Conservation (phyloP, 1,140 invertebrate genomes). For the Penaeus chinensis region DNA sequence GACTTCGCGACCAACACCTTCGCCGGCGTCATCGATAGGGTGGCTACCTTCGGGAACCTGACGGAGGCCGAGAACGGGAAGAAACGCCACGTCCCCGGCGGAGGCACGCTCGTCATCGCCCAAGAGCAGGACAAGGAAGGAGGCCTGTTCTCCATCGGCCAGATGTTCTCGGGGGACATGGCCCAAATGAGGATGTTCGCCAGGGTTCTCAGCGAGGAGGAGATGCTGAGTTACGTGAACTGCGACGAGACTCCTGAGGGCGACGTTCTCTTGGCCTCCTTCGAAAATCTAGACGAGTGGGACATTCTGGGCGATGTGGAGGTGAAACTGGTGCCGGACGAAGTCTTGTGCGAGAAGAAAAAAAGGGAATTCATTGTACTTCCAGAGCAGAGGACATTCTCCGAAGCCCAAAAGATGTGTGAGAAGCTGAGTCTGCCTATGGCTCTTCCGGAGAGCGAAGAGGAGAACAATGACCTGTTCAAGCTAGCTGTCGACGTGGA, state of each 20-base stretch:
- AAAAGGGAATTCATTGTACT: constrained; percentile 18
- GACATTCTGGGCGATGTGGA: background rate
- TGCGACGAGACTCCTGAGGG: constrained; percentile 2
- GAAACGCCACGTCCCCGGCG: background rate
- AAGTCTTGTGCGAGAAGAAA: background rate
- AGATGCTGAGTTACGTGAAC: background rate
- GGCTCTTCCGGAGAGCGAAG: constrained; percentile 25
- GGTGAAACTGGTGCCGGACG: background rate
- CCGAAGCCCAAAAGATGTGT: constrained; percentile 29
- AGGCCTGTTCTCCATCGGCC: constrained; percentile 7
- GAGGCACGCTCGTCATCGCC: constrained; percentile 29
- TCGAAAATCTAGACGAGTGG: background rate
- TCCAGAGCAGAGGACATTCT: constrained; percentile 25
- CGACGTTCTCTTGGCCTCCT: background rate
- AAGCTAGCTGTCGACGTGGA: constrained; percentile 4
- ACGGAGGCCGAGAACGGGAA: background rate
- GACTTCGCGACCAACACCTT: background rate
- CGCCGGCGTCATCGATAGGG: background rate
- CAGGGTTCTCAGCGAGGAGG: background rate
- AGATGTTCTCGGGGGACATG: constrained; percentile 9
- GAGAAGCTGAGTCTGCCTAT: constrained; percentile 7
- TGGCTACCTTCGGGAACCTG: background rate
- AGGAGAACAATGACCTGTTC: constrained; percentile 36
- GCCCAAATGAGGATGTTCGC: constrained; percentile 20
- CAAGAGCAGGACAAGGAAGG: constrained; percentile 33